phyloP scores from a whole-genome alignment of 2,113 vertebrate species.

The Myiozetetes cayanensis region DNA sequence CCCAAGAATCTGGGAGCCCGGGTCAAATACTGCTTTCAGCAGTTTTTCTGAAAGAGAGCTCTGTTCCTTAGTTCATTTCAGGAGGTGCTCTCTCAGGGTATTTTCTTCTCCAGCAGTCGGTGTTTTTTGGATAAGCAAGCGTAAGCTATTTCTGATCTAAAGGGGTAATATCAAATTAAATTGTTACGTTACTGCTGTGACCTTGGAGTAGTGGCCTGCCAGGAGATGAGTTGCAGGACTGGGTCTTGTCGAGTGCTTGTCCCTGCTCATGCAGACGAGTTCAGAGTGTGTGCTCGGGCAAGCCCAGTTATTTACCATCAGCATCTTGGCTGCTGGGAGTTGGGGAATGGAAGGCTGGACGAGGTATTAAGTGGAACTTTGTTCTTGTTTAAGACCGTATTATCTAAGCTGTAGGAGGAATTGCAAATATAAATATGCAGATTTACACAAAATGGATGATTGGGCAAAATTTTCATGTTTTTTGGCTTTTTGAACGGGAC shows the following conservation, averaged over 20 bases:
- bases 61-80: neutral
- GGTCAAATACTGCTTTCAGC: neutral
- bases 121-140: neutral
- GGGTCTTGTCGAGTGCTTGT: neutral
- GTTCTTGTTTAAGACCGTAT: neutral
- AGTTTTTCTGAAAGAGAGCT: neutral
- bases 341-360: neutral
- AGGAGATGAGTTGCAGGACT: neutral
- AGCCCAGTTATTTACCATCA: neutral
- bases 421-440: neutral
- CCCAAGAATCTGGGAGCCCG: neutral
- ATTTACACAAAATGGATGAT: neutral
- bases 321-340: neutral
- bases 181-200: fast-evolving
- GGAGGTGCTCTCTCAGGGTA: neutral
- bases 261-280: fast-evolving
- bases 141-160: neutral
- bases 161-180: neutral
- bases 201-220: neutral
- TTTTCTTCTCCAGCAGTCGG: neutral
- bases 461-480: neutral
- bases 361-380: neutral
- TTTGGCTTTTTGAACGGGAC: neutral
- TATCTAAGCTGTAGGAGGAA: neutral
- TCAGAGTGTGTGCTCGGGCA: fast-evolving